Percentiles rank a stretch among this genome's conserved stretches.
Conservation (phyloP, 2,888 invertebrate genomes). For the Adelognathus sp. region DNA sequence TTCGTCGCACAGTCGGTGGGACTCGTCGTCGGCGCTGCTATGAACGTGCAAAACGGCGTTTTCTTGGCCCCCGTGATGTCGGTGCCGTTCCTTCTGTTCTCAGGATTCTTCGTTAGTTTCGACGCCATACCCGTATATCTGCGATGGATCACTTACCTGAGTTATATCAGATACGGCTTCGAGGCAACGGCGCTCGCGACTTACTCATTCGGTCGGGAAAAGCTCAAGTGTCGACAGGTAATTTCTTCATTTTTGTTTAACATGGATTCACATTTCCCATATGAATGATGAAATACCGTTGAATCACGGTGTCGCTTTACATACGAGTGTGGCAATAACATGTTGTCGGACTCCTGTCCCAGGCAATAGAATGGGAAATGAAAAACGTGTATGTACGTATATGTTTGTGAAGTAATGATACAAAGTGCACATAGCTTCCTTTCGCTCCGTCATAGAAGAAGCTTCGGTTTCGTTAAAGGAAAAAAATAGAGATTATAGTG, state of each 20-base stretch:
- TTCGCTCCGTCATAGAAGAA: too few species aligned
- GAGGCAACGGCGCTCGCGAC: conserved; percentile 97
- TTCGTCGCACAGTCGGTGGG: conserved; percentile 98
- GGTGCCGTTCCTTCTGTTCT: conserved; percentile 97
- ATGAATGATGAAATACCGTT: too few species aligned
- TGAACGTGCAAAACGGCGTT: conserved; percentile 97
- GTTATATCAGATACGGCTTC: conserved; percentile 97
- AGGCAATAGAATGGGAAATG: too few species aligned
- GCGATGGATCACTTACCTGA: conserved; percentile 97
- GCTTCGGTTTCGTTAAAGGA: too few species aligned
- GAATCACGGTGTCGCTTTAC: too few species aligned
- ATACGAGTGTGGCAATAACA: too few species aligned
- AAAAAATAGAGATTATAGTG: too few species aligned
- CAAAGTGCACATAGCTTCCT: too few species aligned
- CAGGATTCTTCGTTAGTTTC: conserved; percentile 98
- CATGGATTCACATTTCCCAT: too few species aligned
- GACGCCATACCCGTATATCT: conserved; percentile 97
- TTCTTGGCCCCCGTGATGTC: conserved; percentile 98
- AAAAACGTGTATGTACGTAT: too few species aligned
- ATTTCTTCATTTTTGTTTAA: conserved; percentile 6
- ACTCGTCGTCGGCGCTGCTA: conserved; percentile 96
- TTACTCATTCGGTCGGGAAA: conserved; percentile 92
- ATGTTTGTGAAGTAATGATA: too few species aligned
- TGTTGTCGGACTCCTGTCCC: too few species aligned
- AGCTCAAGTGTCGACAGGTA: conserved; percentile 90